Conservation (phyloP, 1,140 invertebrate genomes). For the Pygmarrhopalites habei region DNA sequence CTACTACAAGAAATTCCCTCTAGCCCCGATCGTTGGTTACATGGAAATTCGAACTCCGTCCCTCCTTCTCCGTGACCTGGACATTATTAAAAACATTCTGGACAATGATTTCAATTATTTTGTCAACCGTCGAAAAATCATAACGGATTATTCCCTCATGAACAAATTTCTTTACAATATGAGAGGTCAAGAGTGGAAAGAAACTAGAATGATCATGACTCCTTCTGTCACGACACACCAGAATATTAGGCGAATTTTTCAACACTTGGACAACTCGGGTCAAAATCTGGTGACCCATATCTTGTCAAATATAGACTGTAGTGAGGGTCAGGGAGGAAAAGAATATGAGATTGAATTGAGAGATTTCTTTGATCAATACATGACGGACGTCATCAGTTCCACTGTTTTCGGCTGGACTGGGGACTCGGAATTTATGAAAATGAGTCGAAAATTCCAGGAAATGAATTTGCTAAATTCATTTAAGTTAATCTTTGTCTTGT, state of each 20-base stretch:
- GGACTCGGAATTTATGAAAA: not conserved
- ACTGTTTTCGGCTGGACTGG: not conserved
- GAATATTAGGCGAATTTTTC: slow-evolving; percentile 38
- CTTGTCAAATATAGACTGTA: not conserved
- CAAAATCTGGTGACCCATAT: slow-evolving; percentile 9
- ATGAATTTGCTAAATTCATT: not conserved
- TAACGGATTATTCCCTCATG: slow-evolving; percentile 13
- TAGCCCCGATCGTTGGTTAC: not conserved
- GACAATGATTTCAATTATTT: too few species aligned
- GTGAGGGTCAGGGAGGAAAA: too few species aligned
- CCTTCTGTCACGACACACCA: slow-evolving; percentile 39
- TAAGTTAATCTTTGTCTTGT: not conserved
- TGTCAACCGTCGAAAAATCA: slow-evolving; percentile 9
- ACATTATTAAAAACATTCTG: too few species aligned
- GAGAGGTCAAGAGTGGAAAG: too few species aligned
- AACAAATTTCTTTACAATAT: slow-evolving; percentile 39
- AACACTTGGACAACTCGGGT: slow-evolving; percentile 1
- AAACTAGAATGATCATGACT: slow-evolving; percentile 30
- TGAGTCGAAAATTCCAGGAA: not conserved
- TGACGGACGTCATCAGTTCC: not conserved
- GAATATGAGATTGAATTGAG: not conserved
- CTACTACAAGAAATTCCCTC: not conserved
- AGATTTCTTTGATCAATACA: not conserved
- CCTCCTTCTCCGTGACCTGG: too few species aligned
- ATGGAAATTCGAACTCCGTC: slow-evolving; percentile 4